A percentile compares a stretch with the other conserved stretches of the same genome.
phyloP scores from a whole-genome alignment of 2,888 invertebrate genomes.

The Thymelicus lineola region DNA sequence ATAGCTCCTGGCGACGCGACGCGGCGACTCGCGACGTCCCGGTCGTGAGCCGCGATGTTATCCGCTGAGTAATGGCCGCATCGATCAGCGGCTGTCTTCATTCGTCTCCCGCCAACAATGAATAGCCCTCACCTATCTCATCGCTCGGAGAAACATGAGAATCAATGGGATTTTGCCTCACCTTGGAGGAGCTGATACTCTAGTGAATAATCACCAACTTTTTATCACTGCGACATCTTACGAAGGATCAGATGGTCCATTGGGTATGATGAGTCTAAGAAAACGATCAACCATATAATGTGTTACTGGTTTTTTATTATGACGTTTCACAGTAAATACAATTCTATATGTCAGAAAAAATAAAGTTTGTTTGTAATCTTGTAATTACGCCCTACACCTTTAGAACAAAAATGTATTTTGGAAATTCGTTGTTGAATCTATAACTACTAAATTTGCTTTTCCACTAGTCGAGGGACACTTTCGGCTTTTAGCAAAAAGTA shows the following conservation, averaged over 20 bases:
- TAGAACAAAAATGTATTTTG: no score
- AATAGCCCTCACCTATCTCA: slow-evolving; percentile 29
- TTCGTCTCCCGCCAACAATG: slow-evolving; percentile 25
- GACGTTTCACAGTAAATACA: no score
- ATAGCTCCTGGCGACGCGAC: slow-evolving; percentile 5
- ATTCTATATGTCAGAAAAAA: no score
- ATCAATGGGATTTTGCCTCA: slow-evolving; percentile 17
- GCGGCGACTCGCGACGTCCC: no score
- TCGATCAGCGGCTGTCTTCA: slow-evolving; percentile 40
- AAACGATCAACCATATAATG: no score
- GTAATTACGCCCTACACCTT: no score
- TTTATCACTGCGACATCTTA: background rate
- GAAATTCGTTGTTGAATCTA: no score
- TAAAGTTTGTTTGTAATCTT: no score
- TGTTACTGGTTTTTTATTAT: no score
- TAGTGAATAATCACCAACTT: background rate
- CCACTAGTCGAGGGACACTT: background rate
- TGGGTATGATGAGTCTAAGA: no score
- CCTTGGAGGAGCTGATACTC: background rate
- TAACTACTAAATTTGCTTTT: background rate
- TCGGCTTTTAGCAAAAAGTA: background rate
- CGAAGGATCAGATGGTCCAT: no score
- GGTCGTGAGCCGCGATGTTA: slow-evolving; percentile 18
- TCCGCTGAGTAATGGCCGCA: slow-evolving; percentile 42
- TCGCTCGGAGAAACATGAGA: slow-evolving; percentile 13